These are phyloP conservation scores for Alloscopus bannaensis DNA, from an alignment of 2,888 invertebrate genomes.

Conservation along the genomic window DNA sequence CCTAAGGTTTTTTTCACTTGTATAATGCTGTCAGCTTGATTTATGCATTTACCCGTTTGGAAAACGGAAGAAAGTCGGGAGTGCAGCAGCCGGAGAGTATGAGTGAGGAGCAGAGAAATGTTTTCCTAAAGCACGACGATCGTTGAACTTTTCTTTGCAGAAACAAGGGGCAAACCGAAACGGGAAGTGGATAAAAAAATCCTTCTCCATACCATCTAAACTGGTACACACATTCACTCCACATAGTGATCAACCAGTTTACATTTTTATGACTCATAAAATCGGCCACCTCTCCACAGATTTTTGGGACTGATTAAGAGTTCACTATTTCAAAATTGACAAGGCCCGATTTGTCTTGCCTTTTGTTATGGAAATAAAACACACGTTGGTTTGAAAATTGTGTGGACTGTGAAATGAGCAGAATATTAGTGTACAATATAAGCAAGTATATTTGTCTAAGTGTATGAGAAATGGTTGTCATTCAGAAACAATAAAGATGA, in stretches of 20 bases:
- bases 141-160: background rate
- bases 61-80: background rate
- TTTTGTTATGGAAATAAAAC: too few relatives aligned
- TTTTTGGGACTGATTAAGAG: too few relatives aligned
- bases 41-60: slow-evolving; percentile 41
- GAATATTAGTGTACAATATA: too few relatives aligned
- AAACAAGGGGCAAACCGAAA: background rate
- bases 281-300: background rate
- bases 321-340: too few relatives aligned
- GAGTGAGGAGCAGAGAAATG: background rate
- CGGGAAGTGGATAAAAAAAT: too few relatives aligned
- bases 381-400: too few relatives aligned
- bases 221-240: background rate
- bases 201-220: background rate
- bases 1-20: slow-evolving; percentile 21
- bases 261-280: background rate
- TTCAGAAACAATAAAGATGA: background rate
- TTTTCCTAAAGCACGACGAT: background rate
- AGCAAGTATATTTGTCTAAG: background rate
- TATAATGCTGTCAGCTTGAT: slow-evolving; percentile 53
- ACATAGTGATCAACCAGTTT: background rate
- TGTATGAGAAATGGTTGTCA: background rate
- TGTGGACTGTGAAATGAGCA: too few relatives aligned
- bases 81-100: background rate
- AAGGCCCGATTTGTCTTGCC: too few relatives aligned